Conservation (phyloP, 2,888 invertebrate genomes). For the Eupsilia transversa region DNA sequence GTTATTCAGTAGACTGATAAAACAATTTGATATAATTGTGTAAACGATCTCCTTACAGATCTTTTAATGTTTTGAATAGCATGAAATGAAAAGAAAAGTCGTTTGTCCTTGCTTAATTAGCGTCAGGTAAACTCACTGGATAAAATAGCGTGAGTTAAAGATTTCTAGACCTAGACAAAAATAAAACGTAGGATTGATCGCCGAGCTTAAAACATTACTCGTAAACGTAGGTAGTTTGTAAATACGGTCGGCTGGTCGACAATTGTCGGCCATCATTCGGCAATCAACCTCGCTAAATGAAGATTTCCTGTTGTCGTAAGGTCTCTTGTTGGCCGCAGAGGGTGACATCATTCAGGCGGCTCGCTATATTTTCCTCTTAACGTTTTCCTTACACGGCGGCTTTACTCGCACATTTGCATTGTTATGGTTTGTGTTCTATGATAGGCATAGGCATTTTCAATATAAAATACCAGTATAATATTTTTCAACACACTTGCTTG, state of each 20-base stretch:
- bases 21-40: conserved; percentile 22
- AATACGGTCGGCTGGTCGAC: conserved; percentile 35
- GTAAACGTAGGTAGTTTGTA: conserved; percentile 31
- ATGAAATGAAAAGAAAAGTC: conserved; percentile 43
- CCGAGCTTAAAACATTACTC: conserved; percentile 37
- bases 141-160: conserved; percentile 39
- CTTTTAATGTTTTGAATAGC: conserved; percentile 33
- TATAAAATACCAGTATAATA: neutral
- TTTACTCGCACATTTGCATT: conserved; percentile 35
- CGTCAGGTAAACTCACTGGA: conserved; percentile 35
- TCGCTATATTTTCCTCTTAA: conserved; percentile 66
- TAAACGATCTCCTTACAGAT: conserved; percentile 23
- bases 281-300: conserved; percentile 72
- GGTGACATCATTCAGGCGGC: conserved; percentile 72
- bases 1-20: conserved; percentile 21
- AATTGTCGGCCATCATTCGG: conserved; percentile 64
- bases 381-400: conserved; percentile 65
- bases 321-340: conserved; percentile 64
- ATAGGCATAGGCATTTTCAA: neutral
- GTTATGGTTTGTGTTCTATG: conserved; percentile 24
- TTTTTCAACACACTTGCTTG: too few relatives aligned
- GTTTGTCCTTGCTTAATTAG: conserved; percentile 57
- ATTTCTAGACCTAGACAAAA: conserved; percentile 36
- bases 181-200: conserved; percentile 28
- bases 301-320: conserved; percentile 77